Conservation (phyloP, 2,888 invertebrate species). For the Taenaris catops region DNA sequence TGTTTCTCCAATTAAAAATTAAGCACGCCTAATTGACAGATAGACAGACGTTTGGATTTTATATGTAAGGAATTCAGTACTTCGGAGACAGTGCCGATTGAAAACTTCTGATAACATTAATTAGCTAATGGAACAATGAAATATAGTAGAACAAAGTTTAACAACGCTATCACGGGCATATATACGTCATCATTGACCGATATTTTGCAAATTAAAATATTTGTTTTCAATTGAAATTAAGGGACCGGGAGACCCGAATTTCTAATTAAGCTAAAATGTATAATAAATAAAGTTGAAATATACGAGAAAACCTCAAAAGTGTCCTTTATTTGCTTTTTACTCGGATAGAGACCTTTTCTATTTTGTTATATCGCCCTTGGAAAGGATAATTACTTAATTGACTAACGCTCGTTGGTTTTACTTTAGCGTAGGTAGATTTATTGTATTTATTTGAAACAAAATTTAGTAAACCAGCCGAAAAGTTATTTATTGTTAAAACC, state of each 20-base stretch:
- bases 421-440: conserved; percentile 3
- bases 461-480: no score
- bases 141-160: no score
- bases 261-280: conserved; percentile 7
- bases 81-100: no score
- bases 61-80: no score
- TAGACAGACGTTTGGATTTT: no score
- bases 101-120: no score
- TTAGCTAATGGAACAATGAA: no score
- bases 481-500: no score
- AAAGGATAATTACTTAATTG: conserved; percentile 11
- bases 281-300: no score
- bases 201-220: not conserved
- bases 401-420: conserved; percentile 4
- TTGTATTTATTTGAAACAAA: conserved; percentile 2
- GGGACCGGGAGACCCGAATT: not conserved
- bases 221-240: conserved; percentile 1
- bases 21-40: no score
- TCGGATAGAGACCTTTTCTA: conserved; percentile 10
- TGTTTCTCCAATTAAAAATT: no score
- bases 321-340: conserved; percentile 5
- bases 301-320: conserved; percentile 7
- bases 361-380: conserved; percentile 5
- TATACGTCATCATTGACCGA: not conserved
- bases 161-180: no score